Evolutionary conservation across 2,113 vertebrate species (phyloP).

Genomic region (Ginglymostoma cirratum): DNA sequence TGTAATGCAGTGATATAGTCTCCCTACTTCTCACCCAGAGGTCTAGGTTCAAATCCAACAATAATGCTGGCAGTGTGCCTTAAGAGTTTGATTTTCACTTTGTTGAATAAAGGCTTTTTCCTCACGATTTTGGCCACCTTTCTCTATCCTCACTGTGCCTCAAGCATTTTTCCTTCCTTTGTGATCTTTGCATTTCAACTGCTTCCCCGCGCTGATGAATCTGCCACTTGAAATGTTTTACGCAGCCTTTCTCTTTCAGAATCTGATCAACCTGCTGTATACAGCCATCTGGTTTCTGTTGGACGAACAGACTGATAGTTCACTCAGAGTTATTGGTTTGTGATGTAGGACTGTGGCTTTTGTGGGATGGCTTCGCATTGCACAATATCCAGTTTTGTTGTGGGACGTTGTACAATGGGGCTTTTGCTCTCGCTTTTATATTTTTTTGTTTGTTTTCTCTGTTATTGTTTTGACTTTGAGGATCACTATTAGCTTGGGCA

Average conservation of each 20-base stretch:
- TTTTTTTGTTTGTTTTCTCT: not conserved
- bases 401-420: not conserved
- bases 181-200: not conserved
- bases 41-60: too few species aligned
- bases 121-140: not conserved
- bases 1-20: too few species aligned
- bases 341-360: not conserved
- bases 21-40: too few species aligned
- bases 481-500: not conserved
- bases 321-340: slow-evolving; percentile 8
- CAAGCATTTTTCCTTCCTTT: not conserved
- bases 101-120: not conserved
- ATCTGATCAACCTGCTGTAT: not conserved
- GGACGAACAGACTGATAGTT: not conserved
- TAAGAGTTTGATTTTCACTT: too few species aligned
- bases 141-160: not conserved
- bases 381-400: not conserved
- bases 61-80: too few species aligned
- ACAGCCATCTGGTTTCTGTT: not conserved
- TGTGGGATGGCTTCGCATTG: not conserved
- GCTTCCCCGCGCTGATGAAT: not conserved
- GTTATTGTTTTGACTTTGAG: not conserved
- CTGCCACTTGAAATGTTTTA: not conserved
- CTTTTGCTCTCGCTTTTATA: not conserved
- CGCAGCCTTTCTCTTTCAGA: not conserved